These are phyloP conservation scores for Galago senegalensis DNA, from an alignment of 2,797 vertebrate species.

Conservation along the genomic window DNA sequence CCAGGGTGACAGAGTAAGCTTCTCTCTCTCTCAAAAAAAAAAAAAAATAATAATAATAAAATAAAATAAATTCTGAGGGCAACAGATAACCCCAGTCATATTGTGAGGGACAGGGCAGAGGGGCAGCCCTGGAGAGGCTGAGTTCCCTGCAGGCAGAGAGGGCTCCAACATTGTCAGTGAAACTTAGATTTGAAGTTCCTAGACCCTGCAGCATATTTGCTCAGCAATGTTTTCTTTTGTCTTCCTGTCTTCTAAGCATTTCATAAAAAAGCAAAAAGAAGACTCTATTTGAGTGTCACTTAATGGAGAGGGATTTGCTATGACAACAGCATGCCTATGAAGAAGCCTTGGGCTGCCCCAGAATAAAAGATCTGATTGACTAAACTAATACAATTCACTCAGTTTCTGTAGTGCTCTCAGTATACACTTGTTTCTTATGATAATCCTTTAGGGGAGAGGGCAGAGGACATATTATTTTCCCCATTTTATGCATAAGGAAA, in stretches of 20 bases:
- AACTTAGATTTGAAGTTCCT: background rate
- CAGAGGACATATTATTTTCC: background rate
- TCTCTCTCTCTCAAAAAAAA: too few species aligned
- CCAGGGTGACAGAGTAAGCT: too few species aligned
- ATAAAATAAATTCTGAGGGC: too few species aligned
- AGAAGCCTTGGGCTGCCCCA: background rate
- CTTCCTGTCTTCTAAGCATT: background rate
- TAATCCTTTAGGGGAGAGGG: background rate
- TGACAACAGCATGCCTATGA: background rate
- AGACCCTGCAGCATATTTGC: background rate
- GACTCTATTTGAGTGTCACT: background rate
- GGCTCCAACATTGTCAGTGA: background rate
- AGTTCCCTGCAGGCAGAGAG: background rate
- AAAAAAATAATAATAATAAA: too few species aligned
- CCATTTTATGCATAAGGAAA: background rate
- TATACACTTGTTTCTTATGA: background rate
- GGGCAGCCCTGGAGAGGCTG: background rate
- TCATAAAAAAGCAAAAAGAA: conserved; percentile 19
- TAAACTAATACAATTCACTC: background rate
- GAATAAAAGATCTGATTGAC: background rate
- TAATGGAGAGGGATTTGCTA: background rate
- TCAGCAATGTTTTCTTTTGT: background rate
- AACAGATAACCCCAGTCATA: background rate
- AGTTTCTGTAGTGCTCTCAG: background rate
- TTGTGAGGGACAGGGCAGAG: background rate